Evolutionary conservation across 1,140 invertebrate genomes (phyloP), one percentile per base, ranked within the genome.

Genomic region (Sycophaga agraensis): DNA sequence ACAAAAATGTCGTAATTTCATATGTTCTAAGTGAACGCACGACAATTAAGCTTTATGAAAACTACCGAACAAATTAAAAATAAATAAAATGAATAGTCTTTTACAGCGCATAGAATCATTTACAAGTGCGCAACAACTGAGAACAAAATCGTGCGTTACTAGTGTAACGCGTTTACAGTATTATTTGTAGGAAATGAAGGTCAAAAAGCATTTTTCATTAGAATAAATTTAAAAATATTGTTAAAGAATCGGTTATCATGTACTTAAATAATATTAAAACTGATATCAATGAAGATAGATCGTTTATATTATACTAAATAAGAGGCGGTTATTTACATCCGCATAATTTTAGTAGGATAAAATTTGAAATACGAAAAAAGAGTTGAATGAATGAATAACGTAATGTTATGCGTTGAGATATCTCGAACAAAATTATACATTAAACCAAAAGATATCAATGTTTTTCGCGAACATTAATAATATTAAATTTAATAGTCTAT

Each of bases 251-350:
- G 4, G n/a, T n/a, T n/a, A n/a, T n/a, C n/a, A 60, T 54, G 45
- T 61, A 61, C 43, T 55, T 61, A 48, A 53, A 35, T 60, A 59
- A 60, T 26, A 48, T 61, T 48, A 48, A 43, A 40, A 48, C 9
- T 40, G 17, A 55, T n/a, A n/a, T n/a, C n/a, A n/a, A n/a, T n/a
- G n/a, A n/a, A n/a, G n/a, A n/a, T n/a, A n/a, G n/a, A n/a, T 48
- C 11, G 37, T 61, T 31, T 61, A 55, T 17, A 61, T 55, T 61
- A 24, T 19, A 26, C 16, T 2, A 28, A 16, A 31, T 12, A 42
- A 46, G 46, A 54, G 31, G 40, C 34, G 50, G 49, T 31, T 40
- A 22, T 31, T 43, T 39, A 40, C 19, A 53, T 26, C 58, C 21
- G 58, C 48, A 11, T 17, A 60, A 46, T 53, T 60, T 60, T 46